Percentiles rank a stretch among this genome's conserved stretches.
These are phyloP conservation scores for Apodemus speciosus DNA, from an alignment of 2,113 vertebrate species.

Conservation along the genomic window DNA sequence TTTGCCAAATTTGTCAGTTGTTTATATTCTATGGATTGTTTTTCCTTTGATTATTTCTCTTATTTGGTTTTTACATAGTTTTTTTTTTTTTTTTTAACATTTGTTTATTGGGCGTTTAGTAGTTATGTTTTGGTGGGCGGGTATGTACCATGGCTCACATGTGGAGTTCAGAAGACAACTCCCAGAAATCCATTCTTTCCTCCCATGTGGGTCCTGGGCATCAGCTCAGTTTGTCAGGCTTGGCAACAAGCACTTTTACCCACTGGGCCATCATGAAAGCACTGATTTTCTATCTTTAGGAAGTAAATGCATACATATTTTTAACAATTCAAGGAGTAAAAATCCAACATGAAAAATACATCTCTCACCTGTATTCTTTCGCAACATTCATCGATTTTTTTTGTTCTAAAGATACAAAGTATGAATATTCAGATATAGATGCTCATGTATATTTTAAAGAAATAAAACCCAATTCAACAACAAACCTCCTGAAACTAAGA, in stretches of 20 bases:
- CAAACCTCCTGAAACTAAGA: too few species aligned
- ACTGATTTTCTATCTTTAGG: background rate
- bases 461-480: too few species aligned
- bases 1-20: slow-evolving; percentile 3
- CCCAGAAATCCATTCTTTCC: background rate
- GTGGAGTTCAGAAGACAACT: background rate
- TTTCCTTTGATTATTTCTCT: background rate
- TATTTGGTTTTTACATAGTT: background rate
- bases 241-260: background rate
- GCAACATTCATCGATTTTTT: background rate
- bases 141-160: background rate
- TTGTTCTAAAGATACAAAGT: too few species aligned
- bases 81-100: background rate
- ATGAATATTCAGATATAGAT: too few species aligned
- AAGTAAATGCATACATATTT: background rate
- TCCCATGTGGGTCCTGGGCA: background rate
- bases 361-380: background rate
- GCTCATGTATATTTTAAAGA: too few species aligned
- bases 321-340: background rate
- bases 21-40: slow-evolving; percentile 1
- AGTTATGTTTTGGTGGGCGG: background rate
- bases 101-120: background rate
- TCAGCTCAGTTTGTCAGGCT: background rate
- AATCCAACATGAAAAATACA: background rate
- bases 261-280: background rate